Evolutionary conservation across 2,888 invertebrate species (phyloP).

Genomic region (Amorpha juglandis): DNA sequence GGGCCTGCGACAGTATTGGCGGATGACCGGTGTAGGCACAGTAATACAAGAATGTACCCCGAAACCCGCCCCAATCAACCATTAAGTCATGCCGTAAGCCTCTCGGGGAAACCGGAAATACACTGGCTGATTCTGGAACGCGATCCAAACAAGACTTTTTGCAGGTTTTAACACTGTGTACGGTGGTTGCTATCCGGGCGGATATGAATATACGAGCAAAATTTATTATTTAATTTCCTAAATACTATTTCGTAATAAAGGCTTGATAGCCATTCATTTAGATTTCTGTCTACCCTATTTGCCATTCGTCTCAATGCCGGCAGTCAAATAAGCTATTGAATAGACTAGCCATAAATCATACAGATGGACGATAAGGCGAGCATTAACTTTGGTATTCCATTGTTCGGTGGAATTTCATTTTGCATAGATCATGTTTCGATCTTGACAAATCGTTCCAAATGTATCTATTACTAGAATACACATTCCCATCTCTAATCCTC

Average conservation of each 20-base stretch:
- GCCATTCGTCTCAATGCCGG: conserved; percentile 13
- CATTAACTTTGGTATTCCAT: conserved; percentile 16
- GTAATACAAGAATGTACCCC: too few species aligned
- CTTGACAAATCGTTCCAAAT: conserved; percentile 13
- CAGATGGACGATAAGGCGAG: not conserved
- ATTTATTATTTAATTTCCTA: not conserved
- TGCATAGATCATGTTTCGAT: conserved; percentile 8
- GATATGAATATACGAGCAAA: not conserved
- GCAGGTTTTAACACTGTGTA: too few species aligned
- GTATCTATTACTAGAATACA: not conserved
- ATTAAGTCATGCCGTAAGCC: too few species aligned
- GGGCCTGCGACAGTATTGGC: too few species aligned
- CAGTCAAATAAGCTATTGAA: conserved; percentile 18
- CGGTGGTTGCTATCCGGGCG: too few species aligned
- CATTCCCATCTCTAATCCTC: too few species aligned
- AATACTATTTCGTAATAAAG: not conserved
- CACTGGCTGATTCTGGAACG: too few species aligned
- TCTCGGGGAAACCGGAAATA: too few species aligned
- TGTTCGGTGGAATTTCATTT: conserved; percentile 14
- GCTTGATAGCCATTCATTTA: not conserved
- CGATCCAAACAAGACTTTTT: too few species aligned
- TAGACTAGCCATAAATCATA: conserved; percentile 13
- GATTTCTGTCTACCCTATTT: not conserved
- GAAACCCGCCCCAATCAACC: too few species aligned
- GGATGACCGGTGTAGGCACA: too few species aligned